These are phyloP conservation scores for Orchesella cincta DNA, from an alignment of 1,140 invertebrate species.

Conservation along the genomic window DNA sequence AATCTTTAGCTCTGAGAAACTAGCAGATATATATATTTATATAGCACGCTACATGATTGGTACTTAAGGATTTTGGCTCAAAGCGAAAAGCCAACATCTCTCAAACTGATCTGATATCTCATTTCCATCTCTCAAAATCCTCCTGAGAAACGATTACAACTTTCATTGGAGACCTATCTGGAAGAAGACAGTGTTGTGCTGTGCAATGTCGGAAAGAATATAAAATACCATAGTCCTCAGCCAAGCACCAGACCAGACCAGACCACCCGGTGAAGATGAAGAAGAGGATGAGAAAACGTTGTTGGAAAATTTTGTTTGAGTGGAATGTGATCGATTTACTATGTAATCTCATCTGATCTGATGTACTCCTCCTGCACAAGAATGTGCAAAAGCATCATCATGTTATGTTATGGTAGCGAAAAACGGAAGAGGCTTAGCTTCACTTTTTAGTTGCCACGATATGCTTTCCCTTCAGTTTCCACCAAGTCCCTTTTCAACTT, in stretches of 20 bases:
- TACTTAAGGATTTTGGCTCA: too few species aligned
- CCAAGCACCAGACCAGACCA: too few species aligned
- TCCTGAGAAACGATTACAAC: slow-evolving; percentile 16
- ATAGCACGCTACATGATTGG: too few species aligned
- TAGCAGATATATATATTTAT: too few species aligned
- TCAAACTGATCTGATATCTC: too few species aligned
- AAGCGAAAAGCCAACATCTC: too few species aligned
- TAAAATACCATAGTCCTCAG: too few species aligned
- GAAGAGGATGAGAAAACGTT: not conserved
- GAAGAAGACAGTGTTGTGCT: too few species aligned
- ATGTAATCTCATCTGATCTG: slow-evolving; percentile 20
- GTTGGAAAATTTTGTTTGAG: slow-evolving; percentile 16
- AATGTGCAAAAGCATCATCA: not conserved
- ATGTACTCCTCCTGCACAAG: too few species aligned
- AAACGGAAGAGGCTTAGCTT: not conserved
- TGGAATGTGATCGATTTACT: slow-evolving; percentile 21
- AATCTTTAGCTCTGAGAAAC: too few species aligned
- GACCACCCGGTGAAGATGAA: not conserved
- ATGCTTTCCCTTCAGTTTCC: not conserved
- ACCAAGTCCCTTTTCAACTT: too few species aligned
- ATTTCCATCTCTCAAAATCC: slow-evolving; percentile 26
- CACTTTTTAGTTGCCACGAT: not conserved
- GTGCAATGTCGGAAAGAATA: too few species aligned
- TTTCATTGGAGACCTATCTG: not conserved
- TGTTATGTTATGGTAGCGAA: not conserved